Base-by-base conservation (phyloP, 2,113 vertebrate species). In the Collichthys lucidus region DNA sequence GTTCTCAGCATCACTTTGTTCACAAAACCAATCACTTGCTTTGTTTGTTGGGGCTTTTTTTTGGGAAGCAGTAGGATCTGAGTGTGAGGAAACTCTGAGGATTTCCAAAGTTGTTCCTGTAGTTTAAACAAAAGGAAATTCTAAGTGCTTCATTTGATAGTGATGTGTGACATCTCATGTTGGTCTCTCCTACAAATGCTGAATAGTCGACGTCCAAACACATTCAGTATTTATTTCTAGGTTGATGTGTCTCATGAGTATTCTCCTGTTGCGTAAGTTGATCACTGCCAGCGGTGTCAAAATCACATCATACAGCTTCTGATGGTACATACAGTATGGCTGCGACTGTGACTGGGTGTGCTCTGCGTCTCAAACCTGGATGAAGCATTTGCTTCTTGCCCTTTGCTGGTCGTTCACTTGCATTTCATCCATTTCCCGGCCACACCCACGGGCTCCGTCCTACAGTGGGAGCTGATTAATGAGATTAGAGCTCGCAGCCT, bases 1-100 rank as follows among this genome's bases (percentile, higher is more conserved):
- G 82, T 68, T 82, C 57, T 82, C 77, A 56, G 66, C 14, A 15
- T 78, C 42, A 14, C 75, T 86, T 65, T 84, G 72, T 89, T 82
- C 66, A 74, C 49, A 82, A 69, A 88, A 67, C 9, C 57, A 19
- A n/a, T 24, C 20, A 2, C 63, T 40, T n/a, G 47, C 62, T 73
- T 72, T 62, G 7, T 47, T 26, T 70, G 77, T 35, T 63, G 57
- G 69, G 53, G 7, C 19, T 67, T 63, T 74, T 74, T 63, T 59
- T 68, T 7, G 17, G 17, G 46, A 16, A 67, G 55, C 15, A 76
- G 80, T 4, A 17, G 55, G 24, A 47, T 57, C 11, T 85, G 59
- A 72, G 40, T 50, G 46, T 44, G 44, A 12, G 29, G 63, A 66
- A 68, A 62, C 17, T 10, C 26, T 44, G 46, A 61, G 22, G 29